Percentiles rank a stretch among this genome's conserved stretches.
Conservation (phyloP, 2,113 vertebrate species). For the Cranoglanis bouderius region DNA sequence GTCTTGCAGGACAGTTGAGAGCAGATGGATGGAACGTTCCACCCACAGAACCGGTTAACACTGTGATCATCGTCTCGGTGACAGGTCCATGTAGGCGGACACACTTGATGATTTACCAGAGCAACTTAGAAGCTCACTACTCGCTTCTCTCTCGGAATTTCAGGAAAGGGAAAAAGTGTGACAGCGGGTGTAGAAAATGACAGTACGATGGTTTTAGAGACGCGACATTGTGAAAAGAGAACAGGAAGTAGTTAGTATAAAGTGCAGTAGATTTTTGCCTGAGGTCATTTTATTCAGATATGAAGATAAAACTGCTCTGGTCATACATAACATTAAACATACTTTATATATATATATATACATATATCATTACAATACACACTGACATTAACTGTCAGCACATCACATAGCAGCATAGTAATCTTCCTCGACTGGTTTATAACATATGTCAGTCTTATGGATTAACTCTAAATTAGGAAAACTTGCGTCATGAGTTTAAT, state of each 20-base stretch:
- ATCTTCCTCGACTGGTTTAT: too few relatives aligned
- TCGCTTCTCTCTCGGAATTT: background rate
- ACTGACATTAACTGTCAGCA: too few relatives aligned
- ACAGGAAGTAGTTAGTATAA: background rate
- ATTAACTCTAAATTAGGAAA: too few relatives aligned
- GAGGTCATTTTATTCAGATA: background rate
- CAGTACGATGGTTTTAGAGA: background rate
- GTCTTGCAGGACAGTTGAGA: constrained; percentile 1
- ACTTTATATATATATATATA: too few relatives aligned
- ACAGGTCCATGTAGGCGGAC: background rate
- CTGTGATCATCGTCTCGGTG: background rate
- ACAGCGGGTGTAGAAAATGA: background rate
- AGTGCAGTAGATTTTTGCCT: background rate
- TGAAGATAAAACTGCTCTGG: background rate
- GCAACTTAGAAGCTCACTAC: background rate
- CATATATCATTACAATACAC: too few relatives aligned
- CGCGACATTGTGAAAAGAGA: background rate
- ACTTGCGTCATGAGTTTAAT: too few relatives aligned
- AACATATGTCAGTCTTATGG: too few relatives aligned
- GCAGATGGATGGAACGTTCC: constrained; percentile 4
- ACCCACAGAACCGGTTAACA: background rate
- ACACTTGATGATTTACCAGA: background rate
- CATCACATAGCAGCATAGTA: too few relatives aligned
- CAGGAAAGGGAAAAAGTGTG: background rate
- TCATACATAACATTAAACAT: background rate